Evolutionary conservation across 1,140 invertebrate species (phyloP).

Genomic region (Papilio polyxenes): DNA sequence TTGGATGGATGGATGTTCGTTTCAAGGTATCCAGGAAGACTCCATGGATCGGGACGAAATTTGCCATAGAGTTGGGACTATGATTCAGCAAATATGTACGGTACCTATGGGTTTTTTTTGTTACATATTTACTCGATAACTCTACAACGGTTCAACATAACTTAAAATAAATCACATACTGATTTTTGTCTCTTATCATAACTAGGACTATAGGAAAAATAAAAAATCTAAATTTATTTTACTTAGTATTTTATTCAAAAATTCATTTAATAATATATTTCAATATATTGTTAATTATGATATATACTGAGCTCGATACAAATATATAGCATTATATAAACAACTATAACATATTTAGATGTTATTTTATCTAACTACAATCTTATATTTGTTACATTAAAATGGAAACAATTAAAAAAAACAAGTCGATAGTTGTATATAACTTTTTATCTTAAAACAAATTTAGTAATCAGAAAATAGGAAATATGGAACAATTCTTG

Average conservation of each 20-base stretch:
- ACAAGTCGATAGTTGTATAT: neutral
- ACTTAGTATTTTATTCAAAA: neutral
- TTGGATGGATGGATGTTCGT: too few relatives aligned
- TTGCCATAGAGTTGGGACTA: too few relatives aligned
- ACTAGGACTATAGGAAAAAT: neutral
- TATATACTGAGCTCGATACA: neutral
- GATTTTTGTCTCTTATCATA: neutral
- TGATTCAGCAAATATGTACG: too few relatives aligned
- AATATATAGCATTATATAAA: slow-evolving; percentile 3
- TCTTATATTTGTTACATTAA: neutral
- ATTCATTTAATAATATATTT: neutral
- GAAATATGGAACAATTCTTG: too few relatives aligned
- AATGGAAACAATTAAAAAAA: slow-evolving; percentile 1
- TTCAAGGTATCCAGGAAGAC: too few relatives aligned
- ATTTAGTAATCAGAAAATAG: too few relatives aligned
- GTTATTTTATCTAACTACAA: neutral
- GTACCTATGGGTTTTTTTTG: too few relatives aligned
- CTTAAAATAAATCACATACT: neutral
- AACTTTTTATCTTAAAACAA: neutral
- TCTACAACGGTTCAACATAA: neutral
- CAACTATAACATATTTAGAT: neutral
- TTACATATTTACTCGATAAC: too few relatives aligned
- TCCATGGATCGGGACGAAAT: too few relatives aligned
- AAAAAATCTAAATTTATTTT: neutral
- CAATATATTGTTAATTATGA: neutral